Percentiles rank a stretch among this genome's conserved stretches.
Conservation (phyloP, 2,888 invertebrate genomes). For the Parelbella ahira region DNA sequence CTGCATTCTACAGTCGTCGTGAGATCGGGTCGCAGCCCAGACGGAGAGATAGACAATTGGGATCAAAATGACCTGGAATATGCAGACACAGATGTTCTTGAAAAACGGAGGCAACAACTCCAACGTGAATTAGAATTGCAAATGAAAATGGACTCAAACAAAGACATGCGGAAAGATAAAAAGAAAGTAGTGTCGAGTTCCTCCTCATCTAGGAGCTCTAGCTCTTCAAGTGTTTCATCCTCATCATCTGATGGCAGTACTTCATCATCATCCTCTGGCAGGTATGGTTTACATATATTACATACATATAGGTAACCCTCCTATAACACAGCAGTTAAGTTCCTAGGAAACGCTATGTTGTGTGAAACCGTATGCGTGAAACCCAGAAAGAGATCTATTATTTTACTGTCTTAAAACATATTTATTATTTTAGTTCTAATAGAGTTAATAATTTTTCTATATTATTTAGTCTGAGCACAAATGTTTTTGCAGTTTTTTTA, state of each 20-base stretch:
- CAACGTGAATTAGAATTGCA: constrained; percentile 89
- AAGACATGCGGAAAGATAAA: constrained; percentile 85
- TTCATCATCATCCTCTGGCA: constrained; percentile 81
- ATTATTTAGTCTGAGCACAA: too few relatives aligned
- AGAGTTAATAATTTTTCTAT: too few relatives aligned
- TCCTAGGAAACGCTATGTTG: too few relatives aligned
- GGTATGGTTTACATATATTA: constrained; percentile 52
- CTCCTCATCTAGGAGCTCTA: constrained; percentile 84
- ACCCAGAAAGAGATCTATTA: neutral
- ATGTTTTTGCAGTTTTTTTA: too few relatives aligned
- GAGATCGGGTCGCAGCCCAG: constrained; percentile 80
- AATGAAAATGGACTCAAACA: constrained; percentile 86
- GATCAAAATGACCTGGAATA: constrained; percentile 89
- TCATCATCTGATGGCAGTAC: constrained; percentile 84
- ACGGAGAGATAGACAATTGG: constrained; percentile 87
- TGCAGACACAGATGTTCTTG: constrained; percentile 89
- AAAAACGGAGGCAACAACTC: constrained; percentile 86
- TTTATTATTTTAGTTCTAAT: neutral
- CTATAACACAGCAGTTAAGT: too few relatives aligned
- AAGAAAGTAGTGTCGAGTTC: constrained; percentile 85
- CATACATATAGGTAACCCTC: too few relatives aligned
- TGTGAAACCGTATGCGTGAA: too few relatives aligned
- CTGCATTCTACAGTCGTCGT: constrained; percentile 83
- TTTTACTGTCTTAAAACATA: neutral
- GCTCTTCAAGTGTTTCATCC: constrained; percentile 83